Evolutionary conservation across 2,797 vertebrate genomes (phyloP).

Genomic region (Brachyrhaphis roseni): DNA sequence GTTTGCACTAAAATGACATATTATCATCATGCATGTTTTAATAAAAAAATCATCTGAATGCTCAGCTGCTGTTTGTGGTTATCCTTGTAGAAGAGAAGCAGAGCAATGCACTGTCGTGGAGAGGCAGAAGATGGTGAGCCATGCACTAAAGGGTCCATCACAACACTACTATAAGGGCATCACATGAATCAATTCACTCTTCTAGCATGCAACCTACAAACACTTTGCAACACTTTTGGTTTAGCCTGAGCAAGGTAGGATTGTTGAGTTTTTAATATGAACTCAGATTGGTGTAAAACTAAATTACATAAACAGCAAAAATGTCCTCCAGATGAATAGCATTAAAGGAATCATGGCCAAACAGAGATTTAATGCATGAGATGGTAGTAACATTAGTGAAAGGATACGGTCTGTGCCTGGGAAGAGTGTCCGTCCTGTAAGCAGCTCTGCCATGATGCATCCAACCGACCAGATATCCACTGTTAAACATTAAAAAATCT

Average conservation of each 20-base stretch:
- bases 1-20: conserved; percentile 10
- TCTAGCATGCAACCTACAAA: conserved; percentile 29
- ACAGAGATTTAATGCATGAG: neutral
- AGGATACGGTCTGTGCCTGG: conserved; percentile 99
- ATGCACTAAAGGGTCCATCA: conserved; percentile 43
- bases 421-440: conserved; percentile 96
- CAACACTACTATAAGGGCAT: conserved; percentile 1
- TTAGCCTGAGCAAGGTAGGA: neutral
- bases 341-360: conserved; percentile 13
- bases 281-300: neutral
- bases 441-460: conserved; percentile 98
- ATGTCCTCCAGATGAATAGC: conserved; percentile 11
- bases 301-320: neutral
- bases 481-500: conserved; percentile 60
- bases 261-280: conserved; percentile 3
- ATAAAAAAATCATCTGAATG: conserved; percentile 13
- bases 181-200: conserved; percentile 8
- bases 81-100: conserved; percentile 53
- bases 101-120: conserved; percentile 46
- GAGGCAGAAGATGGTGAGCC: conserved; percentile 54
- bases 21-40: conserved; percentile 20
- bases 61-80: conserved; percentile 24
- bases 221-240: conserved; percentile 17
- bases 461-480: conserved; percentile 99
- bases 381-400: conserved; percentile 56